Percentiles rank a stretch among this genome's conserved stretches.
Conservation (phyloP, 1,140 invertebrate species). For the Coelopa frigida region DNA sequence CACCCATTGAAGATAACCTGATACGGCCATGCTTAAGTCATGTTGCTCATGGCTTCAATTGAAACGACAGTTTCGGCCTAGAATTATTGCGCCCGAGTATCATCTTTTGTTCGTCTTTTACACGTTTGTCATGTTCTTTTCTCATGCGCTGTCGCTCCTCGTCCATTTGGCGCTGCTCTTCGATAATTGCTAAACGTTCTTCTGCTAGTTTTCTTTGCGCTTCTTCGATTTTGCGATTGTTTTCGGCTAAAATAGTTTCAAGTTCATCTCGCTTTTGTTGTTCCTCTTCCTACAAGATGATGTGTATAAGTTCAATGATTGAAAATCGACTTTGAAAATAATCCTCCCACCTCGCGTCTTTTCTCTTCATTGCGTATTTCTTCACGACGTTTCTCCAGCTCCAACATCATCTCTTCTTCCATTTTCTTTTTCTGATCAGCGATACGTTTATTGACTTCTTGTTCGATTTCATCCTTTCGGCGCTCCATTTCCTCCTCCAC, state of each 20-base stretch:
- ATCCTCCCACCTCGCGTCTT: constrained; percentile 90
- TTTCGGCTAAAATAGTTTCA: constrained; percentile 94
- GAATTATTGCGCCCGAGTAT: constrained; percentile 96
- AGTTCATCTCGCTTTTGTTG: constrained; percentile 87
- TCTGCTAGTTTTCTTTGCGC: constrained; percentile 95
- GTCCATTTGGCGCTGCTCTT: constrained; percentile 92
- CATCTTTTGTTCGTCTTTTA: constrained; percentile 93
- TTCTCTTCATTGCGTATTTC: constrained; percentile 86
- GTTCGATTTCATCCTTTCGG: constrained; percentile 91
- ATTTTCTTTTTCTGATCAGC: constrained; percentile 91
- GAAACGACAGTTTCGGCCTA: constrained; percentile 89
- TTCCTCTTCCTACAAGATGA: constrained; percentile 84
- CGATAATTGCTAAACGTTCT: constrained; percentile 91
- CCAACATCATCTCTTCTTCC: constrained; percentile 94
- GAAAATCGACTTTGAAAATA: too few species aligned
- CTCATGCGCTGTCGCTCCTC: constrained; percentile 88
- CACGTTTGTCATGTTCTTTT: constrained; percentile 84
- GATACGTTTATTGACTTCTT: constrained; percentile 83
- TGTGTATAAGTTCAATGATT: too few species aligned
- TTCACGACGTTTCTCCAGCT: constrained; percentile 81
- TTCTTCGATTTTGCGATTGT: constrained; percentile 95
- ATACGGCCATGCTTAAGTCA: too few species aligned
- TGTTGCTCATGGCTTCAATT: constrained; percentile 67
- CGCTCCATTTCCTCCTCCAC: constrained; percentile 93
- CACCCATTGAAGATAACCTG: too few species aligned